A percentile compares a stretch with the other conserved stretches of the same genome.
Conservation (phyloP, 2,113 vertebrate species). For the Numida meleagris region DNA sequence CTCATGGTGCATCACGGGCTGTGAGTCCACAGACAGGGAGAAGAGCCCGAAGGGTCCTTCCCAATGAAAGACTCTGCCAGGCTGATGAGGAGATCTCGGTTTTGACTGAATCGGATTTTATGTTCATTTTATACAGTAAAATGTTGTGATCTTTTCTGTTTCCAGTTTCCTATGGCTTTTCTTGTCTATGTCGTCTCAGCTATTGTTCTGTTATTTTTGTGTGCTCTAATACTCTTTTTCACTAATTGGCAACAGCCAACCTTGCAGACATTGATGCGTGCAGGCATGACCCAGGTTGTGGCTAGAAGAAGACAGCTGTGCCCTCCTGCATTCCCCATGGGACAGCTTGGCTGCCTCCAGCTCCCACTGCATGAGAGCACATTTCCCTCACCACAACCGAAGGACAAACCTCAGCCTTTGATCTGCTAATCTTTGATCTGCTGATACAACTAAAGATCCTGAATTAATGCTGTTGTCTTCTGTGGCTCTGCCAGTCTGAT, state of each 20-base stretch:
- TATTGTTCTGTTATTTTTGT: not conserved
- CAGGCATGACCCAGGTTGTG: not conserved
- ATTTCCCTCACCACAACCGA: not conserved
- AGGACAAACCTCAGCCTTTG: not conserved
- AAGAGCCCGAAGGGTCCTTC: not conserved
- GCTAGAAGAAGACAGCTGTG: not conserved
- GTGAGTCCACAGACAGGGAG: not conserved
- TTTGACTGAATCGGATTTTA: not conserved
- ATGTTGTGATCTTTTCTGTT: not conserved
- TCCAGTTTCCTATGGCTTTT: not conserved
- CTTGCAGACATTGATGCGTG: not conserved
- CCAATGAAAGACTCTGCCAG: not conserved
- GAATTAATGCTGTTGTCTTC: not conserved
- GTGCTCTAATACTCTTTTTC: not conserved
- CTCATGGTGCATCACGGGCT: not conserved
- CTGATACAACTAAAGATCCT: not conserved
- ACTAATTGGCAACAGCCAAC: not conserved
- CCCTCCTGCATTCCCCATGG: rapidly evolving
- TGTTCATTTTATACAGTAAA: not conserved
- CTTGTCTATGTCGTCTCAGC: not conserved
- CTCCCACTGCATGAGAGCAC: rapidly evolving
- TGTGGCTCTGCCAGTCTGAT: not conserved
- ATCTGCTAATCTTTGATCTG: conserved; percentile 39
- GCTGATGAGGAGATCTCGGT: not conserved
- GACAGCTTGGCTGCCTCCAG: rapidly evolving